Percentiles rank a stretch among this genome's conserved stretches.
phyloP scores from a whole-genome alignment of 1,140 invertebrate genomes.

The Lepidotrigona ventralis region DNA sequence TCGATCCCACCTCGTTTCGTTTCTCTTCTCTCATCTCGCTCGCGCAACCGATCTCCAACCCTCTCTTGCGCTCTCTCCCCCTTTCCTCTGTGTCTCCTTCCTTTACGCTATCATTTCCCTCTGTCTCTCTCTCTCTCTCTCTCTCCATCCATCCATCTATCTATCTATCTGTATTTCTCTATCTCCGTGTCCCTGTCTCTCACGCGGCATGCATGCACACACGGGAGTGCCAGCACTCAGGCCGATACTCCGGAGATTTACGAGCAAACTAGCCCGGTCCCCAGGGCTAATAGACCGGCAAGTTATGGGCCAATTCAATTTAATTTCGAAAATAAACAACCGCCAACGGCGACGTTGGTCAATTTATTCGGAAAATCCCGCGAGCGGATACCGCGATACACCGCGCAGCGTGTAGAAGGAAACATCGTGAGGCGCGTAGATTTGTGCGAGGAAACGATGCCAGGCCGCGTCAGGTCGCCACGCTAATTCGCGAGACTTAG shows the following conservation, averaged over 20 bases:
- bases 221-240: conserved; percentile 53
- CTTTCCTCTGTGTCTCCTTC: neutral
- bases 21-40: conserved; percentile 34
- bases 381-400: conserved; percentile 40
- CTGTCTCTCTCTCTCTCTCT: neutral
- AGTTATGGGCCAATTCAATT: conserved; percentile 78
- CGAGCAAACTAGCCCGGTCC: conserved; percentile 75
- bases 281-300: conserved; percentile 76
- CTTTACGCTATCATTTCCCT: conserved; percentile 5
- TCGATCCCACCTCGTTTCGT: conserved; percentile 14
- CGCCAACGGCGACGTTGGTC: conserved; percentile 63
- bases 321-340: conserved; percentile 78
- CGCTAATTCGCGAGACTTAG: conserved; percentile 12
- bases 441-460: neutral
- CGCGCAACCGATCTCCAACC: neutral
- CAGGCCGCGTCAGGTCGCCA: neutral
- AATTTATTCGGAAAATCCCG: conserved; percentile 68
- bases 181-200: too few species aligned
- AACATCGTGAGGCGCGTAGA: neutral
- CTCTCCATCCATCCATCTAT: too few species aligned
- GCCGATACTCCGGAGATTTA: conserved; percentile 77
- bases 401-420: too few species aligned
- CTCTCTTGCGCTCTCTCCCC: neutral
- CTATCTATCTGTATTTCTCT: too few species aligned
- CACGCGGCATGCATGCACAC: neutral